Base-by-base conservation (phyloP, 2,113 vertebrate species). In the Amphilophus citrinellus region DNA sequence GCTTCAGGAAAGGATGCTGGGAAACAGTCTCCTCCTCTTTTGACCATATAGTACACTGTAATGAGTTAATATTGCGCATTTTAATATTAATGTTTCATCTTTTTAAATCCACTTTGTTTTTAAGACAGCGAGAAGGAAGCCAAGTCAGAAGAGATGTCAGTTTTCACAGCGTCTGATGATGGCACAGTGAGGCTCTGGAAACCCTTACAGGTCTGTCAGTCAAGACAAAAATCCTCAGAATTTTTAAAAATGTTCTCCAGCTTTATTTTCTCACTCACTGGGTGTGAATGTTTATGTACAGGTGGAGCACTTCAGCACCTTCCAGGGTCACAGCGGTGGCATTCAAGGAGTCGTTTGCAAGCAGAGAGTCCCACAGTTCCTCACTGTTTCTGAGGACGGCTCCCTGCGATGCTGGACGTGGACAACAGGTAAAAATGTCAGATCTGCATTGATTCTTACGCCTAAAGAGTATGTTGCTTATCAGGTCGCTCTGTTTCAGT, bases 131-230 rank as follows among this genome's bases (percentile, higher is more conserved):
- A n/a, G 24, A 75, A 85, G 44, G 76, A 90, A 7, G 57, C 56
- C 2, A 89, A 79, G 6, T 15, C 87, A 1, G 92, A 93, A 17
- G 91, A 94, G 3, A 58, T 97, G 68, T 76, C 92, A 1, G 93
- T 96, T 56, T 53, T 94, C 44, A 95, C 96, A 4, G 94, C 95
- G 0, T 96, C 95, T 35, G 95, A 95, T 10, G 96, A 97, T 37
- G 95, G 96, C 61, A 92, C 83, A 2, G 94, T 94, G 59, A 88
- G 93, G 62, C 73, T 96, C 47, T 96, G 96, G 96, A 94, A 94
- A 32, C 96, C 96, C 10, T 90, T 96, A 22, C 89, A 96, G 95
- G 96, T 96, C 35, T 35, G 79, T 68, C 7, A 2, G 8, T 60
- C 10, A 6, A 59, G 47, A 18, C n/a, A 1, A 44, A 4, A 77